Base-by-base conservation (phyloP, 2,888 invertebrate species). In the Chouioia cunea region DNA sequence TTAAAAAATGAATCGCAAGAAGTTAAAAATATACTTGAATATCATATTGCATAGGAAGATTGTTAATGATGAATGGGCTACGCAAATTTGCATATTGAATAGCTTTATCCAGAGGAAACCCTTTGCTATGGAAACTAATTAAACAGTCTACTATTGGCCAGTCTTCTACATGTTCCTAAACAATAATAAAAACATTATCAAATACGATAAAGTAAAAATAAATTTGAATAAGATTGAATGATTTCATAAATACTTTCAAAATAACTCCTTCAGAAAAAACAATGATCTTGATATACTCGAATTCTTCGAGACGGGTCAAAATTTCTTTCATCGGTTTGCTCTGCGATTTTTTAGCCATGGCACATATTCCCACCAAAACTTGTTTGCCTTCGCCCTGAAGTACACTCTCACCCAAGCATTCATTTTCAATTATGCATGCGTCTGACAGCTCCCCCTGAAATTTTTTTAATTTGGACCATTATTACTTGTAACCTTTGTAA, bases 321-420 rank as follows among this genome's bases (percentile, higher is more conserved):
- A 99, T 99, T 87, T 99, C 99, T 83, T 95, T 95, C 99, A 99
- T 99, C 15, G 99, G 99, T 87, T 98, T 99, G 76, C 98, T 97
- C 84, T 97, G 95, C 47, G 98, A 97, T 87, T 99, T 99, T 88
- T 99, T 99, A 82, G 96, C 94, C 99, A 99, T 99, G 77, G 99
- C 99, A 89, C 99, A 99, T 72, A 99, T 94, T 74, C 99, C 99
- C 80, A 99, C 97, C 84, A 97, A 90, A 79, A 99, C 97, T 83
- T 97, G 95, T 86, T 96, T 96, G 80, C 93, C 93, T 84, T 86
- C 86, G 58, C 88, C 88, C 74, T 88, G 89, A 83, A 87, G 80
- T 73, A 87, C 88, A 76, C 85, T 85, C 68, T 85, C 85, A 27
- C 80, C 86, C 80, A 87, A 80, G 65, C 86, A 85, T 77, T 86